These are phyloP conservation scores for Fistularia tabacaria DNA, from an alignment of 2,797 vertebrate genomes.

Conservation along the genomic window DNA sequence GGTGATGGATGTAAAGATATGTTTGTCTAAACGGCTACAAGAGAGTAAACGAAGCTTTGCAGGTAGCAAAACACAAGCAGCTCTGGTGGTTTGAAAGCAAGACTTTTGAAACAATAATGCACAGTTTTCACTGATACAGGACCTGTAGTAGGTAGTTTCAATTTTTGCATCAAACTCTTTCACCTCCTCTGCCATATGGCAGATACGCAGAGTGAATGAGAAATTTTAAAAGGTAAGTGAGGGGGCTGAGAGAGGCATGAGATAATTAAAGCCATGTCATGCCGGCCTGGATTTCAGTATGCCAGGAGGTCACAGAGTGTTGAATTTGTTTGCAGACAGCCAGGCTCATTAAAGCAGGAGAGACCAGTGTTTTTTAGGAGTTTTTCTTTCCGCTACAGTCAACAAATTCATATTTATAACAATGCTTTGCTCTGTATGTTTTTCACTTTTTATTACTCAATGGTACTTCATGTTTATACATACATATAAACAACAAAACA, in stretches of 20 bases:
- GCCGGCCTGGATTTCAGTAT: conserved; percentile 48
- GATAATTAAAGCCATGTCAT: conserved; percentile 59
- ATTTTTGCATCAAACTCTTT: conserved; percentile 1
- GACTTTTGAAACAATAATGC: too few relatives aligned
- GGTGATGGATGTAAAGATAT: too few relatives aligned
- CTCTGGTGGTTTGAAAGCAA: too few relatives aligned
- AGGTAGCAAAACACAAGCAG: too few relatives aligned
- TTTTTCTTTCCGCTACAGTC: conserved; percentile 9
- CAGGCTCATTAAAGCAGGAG: conserved; percentile 51
- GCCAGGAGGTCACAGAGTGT: conserved; percentile 61
- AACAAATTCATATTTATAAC: conserved; percentile 8
- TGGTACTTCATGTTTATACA: not conserved
- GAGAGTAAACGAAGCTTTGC: too few relatives aligned
- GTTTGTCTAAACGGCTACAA: too few relatives aligned
- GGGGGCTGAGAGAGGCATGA: not conserved
- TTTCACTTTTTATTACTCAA: conserved; percentile 4
- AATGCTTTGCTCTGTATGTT: conserved; percentile 1
- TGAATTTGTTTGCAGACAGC: conserved; percentile 52
- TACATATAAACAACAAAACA: too few relatives aligned
- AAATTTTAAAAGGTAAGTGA: conserved; percentile 1
- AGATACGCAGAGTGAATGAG: conserved; percentile 3
- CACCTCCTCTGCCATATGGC: conserved; percentile 22
- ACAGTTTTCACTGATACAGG: too few relatives aligned
- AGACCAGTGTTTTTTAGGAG: conserved; percentile 6
- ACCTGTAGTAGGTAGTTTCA: too few relatives aligned